Conservation (phyloP, 1,140 invertebrate species). For the Triops cancriformis region DNA sequence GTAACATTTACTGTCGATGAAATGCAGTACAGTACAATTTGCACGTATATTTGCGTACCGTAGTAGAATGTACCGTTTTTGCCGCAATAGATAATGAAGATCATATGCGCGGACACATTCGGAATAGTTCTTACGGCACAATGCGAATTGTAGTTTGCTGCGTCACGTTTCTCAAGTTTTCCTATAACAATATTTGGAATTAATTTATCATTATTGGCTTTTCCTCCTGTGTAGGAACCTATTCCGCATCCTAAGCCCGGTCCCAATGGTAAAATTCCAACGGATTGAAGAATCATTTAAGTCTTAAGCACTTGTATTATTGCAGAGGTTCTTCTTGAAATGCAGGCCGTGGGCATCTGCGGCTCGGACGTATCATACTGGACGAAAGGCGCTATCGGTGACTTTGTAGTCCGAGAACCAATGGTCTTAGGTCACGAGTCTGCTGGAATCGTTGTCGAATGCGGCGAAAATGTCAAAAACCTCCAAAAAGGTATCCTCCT, state of each 20-base stretch:
- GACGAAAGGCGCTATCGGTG: conserved; percentile 66
- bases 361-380: conserved; percentile 93
- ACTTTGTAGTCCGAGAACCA: conserved; percentile 68
- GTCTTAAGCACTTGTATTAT: conserved; percentile 29
- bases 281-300: not conserved
- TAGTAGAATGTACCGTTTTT: too few species aligned
- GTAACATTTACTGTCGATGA: too few species aligned
- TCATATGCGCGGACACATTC: too few species aligned
- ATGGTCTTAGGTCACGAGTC: conserved; percentile 89
- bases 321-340: conserved; percentile 75
- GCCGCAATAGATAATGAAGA: too few species aligned
- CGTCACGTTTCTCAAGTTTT: too few species aligned
- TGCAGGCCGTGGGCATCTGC: conserved; percentile 89
- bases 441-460: conserved; percentile 58
- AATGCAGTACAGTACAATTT: too few species aligned
- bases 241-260: not conserved
- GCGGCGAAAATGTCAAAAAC: conserved; percentile 64
- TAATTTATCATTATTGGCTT: not conserved
- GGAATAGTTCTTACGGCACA: too few species aligned
- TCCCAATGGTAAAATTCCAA: conserved; percentile 14
- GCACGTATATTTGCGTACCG: too few species aligned
- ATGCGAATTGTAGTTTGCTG: too few species aligned
- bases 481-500: conserved; percentile 50
- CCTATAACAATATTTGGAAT: not conserved
- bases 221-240: not conserved